phyloP scores from a whole-genome alignment of 2,888 invertebrate species.

The Ptilodon capucinus region DNA sequence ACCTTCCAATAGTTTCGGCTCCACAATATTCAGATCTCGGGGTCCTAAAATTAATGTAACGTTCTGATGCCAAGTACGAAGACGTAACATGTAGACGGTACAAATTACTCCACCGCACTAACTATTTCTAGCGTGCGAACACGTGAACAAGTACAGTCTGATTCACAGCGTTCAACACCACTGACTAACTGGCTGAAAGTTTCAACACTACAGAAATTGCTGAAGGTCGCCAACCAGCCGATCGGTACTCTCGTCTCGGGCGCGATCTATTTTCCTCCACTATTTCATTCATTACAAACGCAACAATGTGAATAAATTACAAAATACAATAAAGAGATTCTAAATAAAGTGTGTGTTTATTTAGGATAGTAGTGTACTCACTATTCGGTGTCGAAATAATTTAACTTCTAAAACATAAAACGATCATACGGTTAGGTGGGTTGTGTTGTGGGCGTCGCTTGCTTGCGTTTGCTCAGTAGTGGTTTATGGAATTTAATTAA shows the following conservation, averaged over 20 bases:
- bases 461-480: neutral
- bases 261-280: constrained; percentile 15
- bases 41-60: constrained; percentile 42
- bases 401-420: constrained; percentile 13
- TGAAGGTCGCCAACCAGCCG: constrained; percentile 54
- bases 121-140: constrained; percentile 68
- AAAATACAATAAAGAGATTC: constrained; percentile 15
- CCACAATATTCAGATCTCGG: constrained; percentile 7
- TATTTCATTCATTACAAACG: constrained; percentile 28
- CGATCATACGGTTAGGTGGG: constrained; percentile 8
- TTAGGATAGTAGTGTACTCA: constrained; percentile 19
- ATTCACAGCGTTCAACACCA: constrained; percentile 61
- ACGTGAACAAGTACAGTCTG: constrained; percentile 67
- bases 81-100: constrained; percentile 46
- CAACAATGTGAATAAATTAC: constrained; percentile 21
- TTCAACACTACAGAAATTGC: constrained; percentile 64
- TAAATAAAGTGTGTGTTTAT: constrained; percentile 5
- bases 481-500: too few relatives aligned
- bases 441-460: constrained; percentile 7
- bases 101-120: constrained; percentile 65
- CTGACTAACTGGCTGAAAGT: constrained; percentile 49
- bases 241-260: constrained; percentile 19
- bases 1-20: constrained; percentile 14
- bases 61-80: constrained; percentile 55
- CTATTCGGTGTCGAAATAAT: constrained; percentile 12